Conservation (phyloP, 2,888 invertebrate species). For the Orchesella flavescens region DNA sequence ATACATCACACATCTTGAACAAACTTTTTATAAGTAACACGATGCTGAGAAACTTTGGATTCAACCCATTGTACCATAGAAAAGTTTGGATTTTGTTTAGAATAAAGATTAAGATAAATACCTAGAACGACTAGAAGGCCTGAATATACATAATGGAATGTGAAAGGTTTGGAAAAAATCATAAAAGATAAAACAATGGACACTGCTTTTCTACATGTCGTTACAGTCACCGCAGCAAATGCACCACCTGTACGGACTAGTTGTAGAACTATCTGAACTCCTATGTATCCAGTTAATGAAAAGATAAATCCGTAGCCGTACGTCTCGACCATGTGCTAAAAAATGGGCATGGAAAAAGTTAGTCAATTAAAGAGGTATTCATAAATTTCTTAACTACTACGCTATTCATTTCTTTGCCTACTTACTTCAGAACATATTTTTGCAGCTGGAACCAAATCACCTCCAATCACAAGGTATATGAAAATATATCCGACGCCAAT, state of each 20-base stretch:
- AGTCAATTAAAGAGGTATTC: conserved; percentile 53
- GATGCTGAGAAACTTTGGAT: conserved; percentile 73
- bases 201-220: conserved; percentile 91
- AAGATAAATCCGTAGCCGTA: conserved; percentile 91
- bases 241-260: conserved; percentile 92
- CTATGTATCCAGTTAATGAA: conserved; percentile 91
- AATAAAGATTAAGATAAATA: conserved; percentile 94
- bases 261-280: conserved; percentile 93
- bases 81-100: conserved; percentile 78
- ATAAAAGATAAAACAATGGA: conserved; percentile 94
- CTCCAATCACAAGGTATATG: conserved; percentile 81
- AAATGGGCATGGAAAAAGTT: conserved; percentile 55
- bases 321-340: conserved; percentile 82
- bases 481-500: conserved; percentile 90
- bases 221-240: conserved; percentile 93
- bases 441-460: conserved; percentile 84
- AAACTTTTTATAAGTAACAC: conserved; percentile 58
- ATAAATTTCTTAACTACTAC: too few species aligned
- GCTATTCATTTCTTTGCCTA: too few species aligned
- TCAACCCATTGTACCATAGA: conserved; percentile 74
- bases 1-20: conserved; percentile 58
- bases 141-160: conserved; percentile 93
- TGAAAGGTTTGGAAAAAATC: conserved; percentile 94
- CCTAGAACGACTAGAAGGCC: conserved; percentile 90
- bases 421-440: conserved; percentile 84